Base-by-base conservation (phyloP, 37 sponge, comb jelly and placozoan species). In the Chondrosia reniformis region DNA sequence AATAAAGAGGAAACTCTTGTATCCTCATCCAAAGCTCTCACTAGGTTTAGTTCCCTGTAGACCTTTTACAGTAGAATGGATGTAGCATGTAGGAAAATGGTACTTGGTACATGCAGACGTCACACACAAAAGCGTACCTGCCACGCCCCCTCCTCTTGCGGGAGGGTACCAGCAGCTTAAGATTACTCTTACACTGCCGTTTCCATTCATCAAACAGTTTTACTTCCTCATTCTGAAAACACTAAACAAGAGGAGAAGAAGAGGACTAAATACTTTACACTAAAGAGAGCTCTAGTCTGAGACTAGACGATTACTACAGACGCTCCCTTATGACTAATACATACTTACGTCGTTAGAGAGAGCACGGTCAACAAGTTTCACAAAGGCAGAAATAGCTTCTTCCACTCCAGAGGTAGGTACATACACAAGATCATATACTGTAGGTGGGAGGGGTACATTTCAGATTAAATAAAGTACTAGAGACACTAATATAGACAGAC, bases 171-270 rank as follows among this genome's bases (percentile, higher is more conserved):
- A 85, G 22, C 21, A 90, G 77, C 19, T 74, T 28, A 8, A 90
- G 83, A 1, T 73, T 76, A 46, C 85, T 86, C 30, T 88, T 83
- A 45, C 89, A 89, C 49, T 86, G 82, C 45, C 81, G 83, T 79
- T 85, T 88, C 93, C 92, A 92, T 10, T 84, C 84, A 45, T 73
- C 79, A 31, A 95, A 88, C 41, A 84, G 46, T 34, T 84, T 89
- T 57, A 67, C 80, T 63, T 92, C 93, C 34, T 83, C 79, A 46
- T 79, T 62, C 31, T 69, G 79, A 36, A 95, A 95, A 8, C 85
- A 84, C 96, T 95, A 27, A 3, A 44, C 24, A 38, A 24, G 38
- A 8, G 12, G 46, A 59, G 74, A 36, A 24, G 62, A 46, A 41
- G 27, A 30, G 45, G 55, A 46, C 33, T 22, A 67, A 33, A 9